Base-by-base conservation (phyloP, 2,797 vertebrate genomes). In the Passerculus sandwichensis region DNA sequence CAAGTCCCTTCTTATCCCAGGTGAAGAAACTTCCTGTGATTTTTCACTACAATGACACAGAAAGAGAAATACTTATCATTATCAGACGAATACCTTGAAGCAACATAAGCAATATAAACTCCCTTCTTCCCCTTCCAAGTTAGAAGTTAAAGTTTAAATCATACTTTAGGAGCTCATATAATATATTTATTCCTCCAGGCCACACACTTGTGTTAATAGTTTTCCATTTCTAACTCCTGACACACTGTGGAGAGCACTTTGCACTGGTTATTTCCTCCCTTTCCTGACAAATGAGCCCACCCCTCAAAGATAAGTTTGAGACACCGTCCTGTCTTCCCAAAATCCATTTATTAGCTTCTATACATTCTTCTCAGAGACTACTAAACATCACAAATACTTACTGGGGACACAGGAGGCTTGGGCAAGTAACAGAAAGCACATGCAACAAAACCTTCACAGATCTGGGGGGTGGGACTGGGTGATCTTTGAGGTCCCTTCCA, bases 141-240 rank as follows among this genome's bases (percentile, higher is more conserved):
- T 53, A 20, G 67, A 91, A 88, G 32, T 72, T 61, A 64, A 81
- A 77, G 57, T 66, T 85, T 69, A 91, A 85, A 85, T 71, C 29
- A 65, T 21, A 44, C 8, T 45, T 73, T 73, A 83, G 50, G 30
- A 89, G 62, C 65, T 72, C 27, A 80, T 59, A 66, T 66, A 83
- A 83, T 56, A 54, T 54, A 89, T 88, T 82, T 87, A 64, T 87
- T 92, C 76, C 62, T 81, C 27, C 51, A 81, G 81, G 56, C 29
- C 69, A 66, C 47, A 44, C 34, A 38, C 42, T 47, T 75, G 51
- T 9, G 4, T 75, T 69, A 75, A 45, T 17, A 73, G 62, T 38
- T 83, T 72, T 45, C 67, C 26, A n/a, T 71, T 87, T 85, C 61
- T 72, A 70, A 22, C 73, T 85, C 56, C 76, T 57, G 48, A 47